Percentiles rank a stretch among this genome's conserved stretches.
phyloP scores from a whole-genome alignment of 2,113 vertebrate species.

The Zosterops pallidus region DNA sequence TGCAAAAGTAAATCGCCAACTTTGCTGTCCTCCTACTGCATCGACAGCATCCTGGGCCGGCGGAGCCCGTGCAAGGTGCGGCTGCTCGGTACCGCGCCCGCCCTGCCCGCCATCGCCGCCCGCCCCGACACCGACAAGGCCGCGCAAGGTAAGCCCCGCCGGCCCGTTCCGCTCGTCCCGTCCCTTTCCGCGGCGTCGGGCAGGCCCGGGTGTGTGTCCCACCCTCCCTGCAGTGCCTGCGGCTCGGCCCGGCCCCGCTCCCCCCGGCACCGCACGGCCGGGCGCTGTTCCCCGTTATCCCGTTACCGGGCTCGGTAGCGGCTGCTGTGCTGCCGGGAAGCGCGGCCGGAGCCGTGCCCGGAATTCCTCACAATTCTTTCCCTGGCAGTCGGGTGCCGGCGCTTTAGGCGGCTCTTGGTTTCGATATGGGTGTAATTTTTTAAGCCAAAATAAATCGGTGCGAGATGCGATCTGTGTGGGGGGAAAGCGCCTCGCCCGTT shows the following conservation, averaged over 20 bases:
- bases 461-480: neutral
- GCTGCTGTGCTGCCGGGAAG: neutral
- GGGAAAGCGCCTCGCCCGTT: neutral
- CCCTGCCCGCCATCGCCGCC: conserved; percentile 80
- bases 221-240: neutral
- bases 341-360: neutral
- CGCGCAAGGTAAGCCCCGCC: conserved; percentile 82
- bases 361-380: neutral
- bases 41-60: conserved; percentile 97
- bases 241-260: neutral
- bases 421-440: neutral
- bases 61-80: conserved; percentile 95
- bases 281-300: neutral
- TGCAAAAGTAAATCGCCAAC: conserved; percentile 98
- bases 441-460: neutral
- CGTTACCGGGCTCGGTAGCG: neutral
- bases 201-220: neutral
- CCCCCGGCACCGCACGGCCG: neutral
- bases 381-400: neutral
- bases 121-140: conserved; percentile 85
- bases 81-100: conserved; percentile 84
- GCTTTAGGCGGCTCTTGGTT: neutral
- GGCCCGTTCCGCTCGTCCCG: neutral
- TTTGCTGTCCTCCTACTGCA: conserved; percentile 97
- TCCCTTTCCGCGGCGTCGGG: neutral